Conservation (phyloP, 2,113 vertebrate species). For the Osmerus mordax region DNA sequence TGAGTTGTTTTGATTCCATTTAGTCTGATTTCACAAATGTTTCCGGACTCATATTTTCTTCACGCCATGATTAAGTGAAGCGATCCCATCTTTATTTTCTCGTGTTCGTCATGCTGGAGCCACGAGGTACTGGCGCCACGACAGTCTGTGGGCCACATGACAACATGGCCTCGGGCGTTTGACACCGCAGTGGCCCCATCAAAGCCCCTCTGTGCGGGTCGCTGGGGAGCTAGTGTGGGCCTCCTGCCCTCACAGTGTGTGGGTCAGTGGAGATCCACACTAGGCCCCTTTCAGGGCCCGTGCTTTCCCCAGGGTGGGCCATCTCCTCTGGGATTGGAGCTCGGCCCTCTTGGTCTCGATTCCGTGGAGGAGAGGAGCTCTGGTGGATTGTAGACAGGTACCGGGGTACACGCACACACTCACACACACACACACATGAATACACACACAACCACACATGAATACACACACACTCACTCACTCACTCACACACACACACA, state of each 20-base stretch:
- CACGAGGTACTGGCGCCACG: not conserved
- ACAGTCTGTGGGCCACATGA: conserved; percentile 11
- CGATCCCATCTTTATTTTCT: not conserved
- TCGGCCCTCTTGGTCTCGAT: conserved; percentile 31
- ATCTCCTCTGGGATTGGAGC: conserved; percentile 36
- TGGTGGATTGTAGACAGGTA: conserved; percentile 53
- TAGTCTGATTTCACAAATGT: not conserved
- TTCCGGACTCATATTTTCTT: conserved; percentile 1
- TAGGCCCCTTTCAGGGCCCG: not conserved
- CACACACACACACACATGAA: conserved; percentile 20
- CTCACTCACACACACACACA: too few relatives aligned
- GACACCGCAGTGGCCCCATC: conserved; percentile 8
- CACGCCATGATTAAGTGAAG: not conserved
- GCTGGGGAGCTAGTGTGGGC: not conserved
- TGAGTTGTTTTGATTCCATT: conserved; percentile 17
- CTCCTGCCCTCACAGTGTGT: not conserved
- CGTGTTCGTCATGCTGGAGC: not conserved
- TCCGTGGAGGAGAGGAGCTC: conserved; percentile 36
- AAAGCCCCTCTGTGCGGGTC: not conserved
- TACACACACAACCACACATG: too few relatives aligned
- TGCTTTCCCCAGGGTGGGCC: conserved; percentile 16
- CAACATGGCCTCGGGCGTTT: conserved; percentile 10
- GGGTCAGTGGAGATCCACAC: not conserved
- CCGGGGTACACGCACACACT: conserved; percentile 28
- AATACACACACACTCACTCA: too few relatives aligned